phyloP scores from a whole-genome alignment of 1,140 invertebrate genomes.

The Homarus americanus region DNA sequence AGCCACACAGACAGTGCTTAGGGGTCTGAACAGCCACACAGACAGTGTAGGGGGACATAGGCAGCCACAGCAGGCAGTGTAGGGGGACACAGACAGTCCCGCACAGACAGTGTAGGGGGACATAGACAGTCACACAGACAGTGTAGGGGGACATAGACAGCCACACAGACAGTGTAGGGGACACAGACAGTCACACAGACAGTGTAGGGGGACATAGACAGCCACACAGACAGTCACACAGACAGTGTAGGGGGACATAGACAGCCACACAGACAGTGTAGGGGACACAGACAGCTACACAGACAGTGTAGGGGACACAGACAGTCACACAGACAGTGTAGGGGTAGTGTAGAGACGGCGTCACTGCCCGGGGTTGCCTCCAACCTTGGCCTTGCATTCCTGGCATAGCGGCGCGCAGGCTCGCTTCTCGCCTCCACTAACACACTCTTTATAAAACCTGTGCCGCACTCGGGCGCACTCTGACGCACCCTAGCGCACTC shows the following conservation, averaged over 20 bases:
- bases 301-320: too few relatives aligned
- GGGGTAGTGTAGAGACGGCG: constrained; percentile 35
- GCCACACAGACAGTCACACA: background rate
- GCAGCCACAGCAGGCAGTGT: too few relatives aligned
- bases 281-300: background rate
- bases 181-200: background rate
- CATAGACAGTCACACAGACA: too few relatives aligned
- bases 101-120: too few relatives aligned
- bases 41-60: too few relatives aligned
- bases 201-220: background rate
- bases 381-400: constrained; percentile 61
- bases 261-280: background rate
- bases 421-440: constrained; percentile 28
- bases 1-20: too few relatives aligned
- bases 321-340: constrained; percentile 12
- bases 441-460: constrained; percentile 13
- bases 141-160: too few relatives aligned
- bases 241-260: background rate
- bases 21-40: too few relatives aligned
- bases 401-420: constrained; percentile 28
- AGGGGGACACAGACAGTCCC: too few relatives aligned
- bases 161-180: too few relatives aligned
- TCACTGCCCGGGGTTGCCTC: constrained; percentile 46
- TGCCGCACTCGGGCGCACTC: too few relatives aligned
- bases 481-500: background rate